Percentiles rank a stretch among this genome's conserved stretches.
Evolutionary conservation across 2,888 invertebrate species (phyloP).

Genomic region (Lithophane socia): DNA sequence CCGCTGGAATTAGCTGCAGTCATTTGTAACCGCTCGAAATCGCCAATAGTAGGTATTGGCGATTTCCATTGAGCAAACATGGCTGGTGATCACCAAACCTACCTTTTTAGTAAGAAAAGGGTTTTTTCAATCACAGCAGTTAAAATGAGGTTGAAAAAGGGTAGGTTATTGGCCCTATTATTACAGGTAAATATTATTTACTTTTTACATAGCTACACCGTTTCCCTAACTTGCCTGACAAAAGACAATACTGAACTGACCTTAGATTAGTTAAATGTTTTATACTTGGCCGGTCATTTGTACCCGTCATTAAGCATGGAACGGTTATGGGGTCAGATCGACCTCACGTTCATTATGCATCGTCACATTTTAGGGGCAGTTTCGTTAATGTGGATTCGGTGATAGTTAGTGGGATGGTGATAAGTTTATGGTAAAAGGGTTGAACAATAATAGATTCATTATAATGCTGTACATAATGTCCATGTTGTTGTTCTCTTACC

Average conservation of each 20-base stretch:
- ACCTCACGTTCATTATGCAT: constrained; percentile 63
- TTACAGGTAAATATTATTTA: background rate
- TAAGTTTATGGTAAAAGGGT: constrained; percentile 28
- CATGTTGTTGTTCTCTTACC: background rate
- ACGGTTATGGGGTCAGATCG: constrained; percentile 80
- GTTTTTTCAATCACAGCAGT: background rate
- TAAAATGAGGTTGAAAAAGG: background rate
- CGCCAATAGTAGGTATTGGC: no score
- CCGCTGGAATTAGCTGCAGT: no score
- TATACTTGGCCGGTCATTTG: constrained; percentile 80
- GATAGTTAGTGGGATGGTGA: constrained; percentile 30
- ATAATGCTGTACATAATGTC: background rate
- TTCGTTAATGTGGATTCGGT: constrained; percentile 54
- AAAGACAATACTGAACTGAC: constrained; percentile 76
- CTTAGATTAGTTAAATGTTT: constrained; percentile 86
- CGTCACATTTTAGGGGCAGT: constrained; percentile 60
- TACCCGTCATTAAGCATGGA: constrained; percentile 84
- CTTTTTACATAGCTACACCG: background rate
- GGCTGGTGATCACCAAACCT: no score
- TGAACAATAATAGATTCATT: background rate
- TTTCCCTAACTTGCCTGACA: constrained; percentile 62
- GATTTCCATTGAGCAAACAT: no score
- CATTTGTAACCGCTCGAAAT: no score
- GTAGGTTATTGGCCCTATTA: background rate
- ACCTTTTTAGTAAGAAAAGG: background rate